These are phyloP conservation scores for Platynereis dumerilii DNA, from an alignment of 2,888 invertebrate species.

Conservation along the genomic window DNA sequence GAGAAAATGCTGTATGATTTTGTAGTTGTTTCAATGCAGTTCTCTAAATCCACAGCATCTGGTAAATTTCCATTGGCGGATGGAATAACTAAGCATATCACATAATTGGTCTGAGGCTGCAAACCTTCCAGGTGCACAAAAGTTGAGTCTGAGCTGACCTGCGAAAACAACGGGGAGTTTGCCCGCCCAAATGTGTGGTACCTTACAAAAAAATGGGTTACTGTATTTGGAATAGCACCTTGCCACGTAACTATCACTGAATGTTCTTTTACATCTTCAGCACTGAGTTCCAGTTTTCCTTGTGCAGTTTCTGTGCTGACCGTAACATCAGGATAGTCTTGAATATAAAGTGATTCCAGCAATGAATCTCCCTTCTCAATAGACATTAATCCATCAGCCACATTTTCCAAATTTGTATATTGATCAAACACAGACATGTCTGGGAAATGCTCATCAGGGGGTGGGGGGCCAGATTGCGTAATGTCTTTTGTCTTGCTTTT, in stretches of 20 bases:
- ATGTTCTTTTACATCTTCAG: slow-evolving; percentile 2
- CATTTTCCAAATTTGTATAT: too few relatives aligned
- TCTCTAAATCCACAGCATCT: slow-evolving; percentile 9
- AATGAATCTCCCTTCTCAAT: too few relatives aligned
- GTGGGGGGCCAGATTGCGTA: too few relatives aligned
- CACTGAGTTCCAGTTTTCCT: background rate
- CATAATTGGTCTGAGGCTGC: slow-evolving; percentile 20
- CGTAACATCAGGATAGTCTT: background rate
- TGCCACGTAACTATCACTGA: slow-evolving; percentile 6
- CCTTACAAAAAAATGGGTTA: slow-evolving; percentile 13
- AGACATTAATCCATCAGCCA: too few relatives aligned
- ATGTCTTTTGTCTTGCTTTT: too few relatives aligned
- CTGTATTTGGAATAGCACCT: background rate
- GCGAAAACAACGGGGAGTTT: slow-evolving; percentile 15
- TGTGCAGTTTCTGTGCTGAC: background rate
- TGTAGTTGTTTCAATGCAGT: slow-evolving; percentile 28
- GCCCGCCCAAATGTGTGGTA: slow-evolving; percentile 25
- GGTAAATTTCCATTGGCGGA: background rate
- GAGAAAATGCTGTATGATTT: background rate
- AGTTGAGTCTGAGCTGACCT: slow-evolving; percentile 1
- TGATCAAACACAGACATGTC: too few relatives aligned
- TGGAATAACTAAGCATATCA: slow-evolving; percentile 16
- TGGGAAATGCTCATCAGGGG: too few relatives aligned
- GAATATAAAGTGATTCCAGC: too few relatives aligned
- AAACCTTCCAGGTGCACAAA: slow-evolving; percentile 3